Evolutionary conservation across 2,113 vertebrate species (phyloP), one percentile per base, ranked within the genome.

Genomic region (Bufo gargarizans): DNA sequence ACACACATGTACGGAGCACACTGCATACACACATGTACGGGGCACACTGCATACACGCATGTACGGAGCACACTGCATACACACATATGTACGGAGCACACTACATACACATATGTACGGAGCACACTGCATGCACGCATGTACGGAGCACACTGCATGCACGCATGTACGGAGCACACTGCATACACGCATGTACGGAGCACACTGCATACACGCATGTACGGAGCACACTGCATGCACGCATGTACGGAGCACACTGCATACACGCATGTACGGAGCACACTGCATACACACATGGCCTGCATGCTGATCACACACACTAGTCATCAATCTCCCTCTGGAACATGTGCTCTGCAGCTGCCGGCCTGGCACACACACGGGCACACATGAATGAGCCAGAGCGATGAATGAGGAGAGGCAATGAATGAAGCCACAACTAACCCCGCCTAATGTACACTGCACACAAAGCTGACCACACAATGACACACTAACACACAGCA

Each of bases 381-480:
- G 16, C 56, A 47, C 79, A 82, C 43, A 82, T 61, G 80, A 82
- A 65, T 82, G 80, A 65, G 11, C 59, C 53, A 47, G 43, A 74
- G 71, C 0, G 33, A 45, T 74, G 71, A 74, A 74, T 74, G 71
- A 74, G 14, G 71, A 22, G 22, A 33, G 13, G 55, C 59, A 19
- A 65, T 82, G 79, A 82, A 82, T 82, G 79, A 63, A 82, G 79
- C 14, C 56, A 80, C 50, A 19, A 58, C 20, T 22, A 67, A n/a
- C n/a, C 65, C 22, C 65, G 22, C 20, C n/a, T 6, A 8, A 12
- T 10, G 8, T 58, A 63, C 4, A 63, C 11, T 17, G 53, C 76
- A 20, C 20, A 56, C 10, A 56, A 79, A 45, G 56, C 11, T 61
- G 76, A 55, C 19, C 20, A 1, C 47, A 56, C 33, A 33, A 33